These are phyloP conservation scores for Poecile montanus DNA, from an alignment of 2,797 vertebrate genomes.

Conservation along the genomic window DNA sequence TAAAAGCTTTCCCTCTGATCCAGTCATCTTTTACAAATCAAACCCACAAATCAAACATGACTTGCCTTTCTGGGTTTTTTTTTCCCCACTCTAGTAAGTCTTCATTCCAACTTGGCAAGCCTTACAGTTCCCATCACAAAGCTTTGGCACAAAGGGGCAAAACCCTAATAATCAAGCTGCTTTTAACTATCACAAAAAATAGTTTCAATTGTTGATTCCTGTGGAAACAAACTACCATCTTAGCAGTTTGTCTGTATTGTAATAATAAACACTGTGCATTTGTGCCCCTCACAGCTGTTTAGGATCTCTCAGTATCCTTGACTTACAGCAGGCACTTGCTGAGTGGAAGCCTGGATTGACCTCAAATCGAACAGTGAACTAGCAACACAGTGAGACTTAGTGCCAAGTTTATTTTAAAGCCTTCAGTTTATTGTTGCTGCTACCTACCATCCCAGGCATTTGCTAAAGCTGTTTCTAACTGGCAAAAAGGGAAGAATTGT, in stretches of 20 bases:
- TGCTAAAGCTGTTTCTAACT: neutral
- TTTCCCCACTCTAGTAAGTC: accelerated
- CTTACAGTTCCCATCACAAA: neutral
- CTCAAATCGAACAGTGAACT: neutral
- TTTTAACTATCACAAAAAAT: neutral
- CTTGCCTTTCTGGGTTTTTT: neutral
- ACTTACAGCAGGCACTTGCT: neutral
- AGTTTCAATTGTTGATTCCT: neutral
- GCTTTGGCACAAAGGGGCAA: neutral
- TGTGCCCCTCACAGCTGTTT: neutral
- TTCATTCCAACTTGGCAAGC: neutral
- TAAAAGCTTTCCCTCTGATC: neutral
- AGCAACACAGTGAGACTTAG: neutral
- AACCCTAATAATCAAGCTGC: neutral
- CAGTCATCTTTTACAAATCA: neutral
- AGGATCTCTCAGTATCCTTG: neutral
- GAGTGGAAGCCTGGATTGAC: neutral
- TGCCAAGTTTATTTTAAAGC: neutral
- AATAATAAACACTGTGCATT: neutral
- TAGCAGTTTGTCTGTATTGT: neutral
- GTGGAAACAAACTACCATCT: neutral
- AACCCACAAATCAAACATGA: neutral
- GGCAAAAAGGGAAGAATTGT: neutral
- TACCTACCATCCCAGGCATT: neutral
- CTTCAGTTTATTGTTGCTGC: neutral